Base-by-base conservation (phyloP, 2,797 vertebrate species). In the Cossypha polioptera region DNA sequence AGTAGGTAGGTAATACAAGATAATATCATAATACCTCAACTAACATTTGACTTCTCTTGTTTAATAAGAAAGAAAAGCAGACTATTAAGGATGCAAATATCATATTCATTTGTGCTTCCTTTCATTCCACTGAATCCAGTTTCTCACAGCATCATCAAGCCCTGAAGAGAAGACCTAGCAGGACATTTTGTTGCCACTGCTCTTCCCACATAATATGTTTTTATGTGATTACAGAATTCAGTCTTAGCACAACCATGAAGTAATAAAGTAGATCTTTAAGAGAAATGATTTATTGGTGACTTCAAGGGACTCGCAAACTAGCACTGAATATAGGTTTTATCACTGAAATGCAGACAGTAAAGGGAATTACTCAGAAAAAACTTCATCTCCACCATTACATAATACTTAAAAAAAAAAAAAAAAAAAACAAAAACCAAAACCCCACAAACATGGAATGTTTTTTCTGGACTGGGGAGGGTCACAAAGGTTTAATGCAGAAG, bases 231-330 rank as follows among this genome's bases (percentile, higher is more conserved):
- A 65, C 45, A 86, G 67, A 71, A 96, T 66, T 73, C 55, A 68
- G 59, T 45, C 53, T 87, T 80, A 74, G 48, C 35, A 86, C 29
- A 14, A 78, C 67, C 2, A 13, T 57, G 38, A 96, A 94, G 73
- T 22, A 95, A 59, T 51, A 95, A 95, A 95, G 53, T 59, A 67
- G 71, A 90, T 91, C 90, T 95, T 86, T 86, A 88, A 95, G 71
- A 65, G 80, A 96, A 94, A 94, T 86, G 21, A 96, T 96, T 96
- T 97, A 96, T 33, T 78, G 69, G 76, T 16, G 48, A 67, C 86
- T 97, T 50, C 71, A 42, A 66, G 76, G 65, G 55, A 95, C 74
- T 86, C 4, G 0, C 47, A 83, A 76, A 36, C 75, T 73, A 85
- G 67, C 50, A 76, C 2, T 51, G 66, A 95, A 83, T 14, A 80